A percentile compares a stretch with the other conserved stretches of the same genome.
Conservation (phyloP, 2,113 vertebrate genomes). For the Hiodon alosoides region DNA sequence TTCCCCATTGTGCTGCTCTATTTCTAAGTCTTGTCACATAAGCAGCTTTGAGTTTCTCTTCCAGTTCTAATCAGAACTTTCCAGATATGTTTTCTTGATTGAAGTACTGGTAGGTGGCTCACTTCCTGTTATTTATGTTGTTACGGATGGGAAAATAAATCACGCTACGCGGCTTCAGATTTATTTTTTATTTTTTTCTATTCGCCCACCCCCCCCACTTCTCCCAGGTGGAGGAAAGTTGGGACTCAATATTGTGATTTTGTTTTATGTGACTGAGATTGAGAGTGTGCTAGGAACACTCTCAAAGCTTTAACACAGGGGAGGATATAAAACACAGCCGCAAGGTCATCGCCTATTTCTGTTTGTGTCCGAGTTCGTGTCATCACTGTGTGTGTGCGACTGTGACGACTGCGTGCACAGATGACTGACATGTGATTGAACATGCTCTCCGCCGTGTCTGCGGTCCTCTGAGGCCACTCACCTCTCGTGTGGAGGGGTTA, state of each 20-base stretch:
- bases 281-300: slow-evolving; percentile 33
- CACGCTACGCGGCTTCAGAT: slow-evolving; percentile 40
- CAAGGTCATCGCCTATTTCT: slow-evolving; percentile 22
- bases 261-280: slow-evolving; percentile 48
- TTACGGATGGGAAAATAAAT: slow-evolving; percentile 52
- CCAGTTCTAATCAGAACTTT: slow-evolving; percentile 50
- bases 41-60: slow-evolving; percentile 42
- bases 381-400: neutral
- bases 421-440: slow-evolving; percentile 3
- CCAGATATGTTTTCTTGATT: slow-evolving; percentile 47
- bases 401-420: neutral
- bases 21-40: slow-evolving; percentile 45
- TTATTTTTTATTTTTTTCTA: slow-evolving; percentile 30
- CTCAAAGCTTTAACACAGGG: slow-evolving; percentile 22
- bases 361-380: neutral
- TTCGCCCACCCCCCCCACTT: slow-evolving; percentile 20
- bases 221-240: slow-evolving; percentile 33
- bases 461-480: neutral
- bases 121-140: slow-evolving; percentile 54
- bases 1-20: slow-evolving; percentile 13
- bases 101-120: slow-evolving; percentile 47
- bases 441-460: neutral
- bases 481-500: neutral
- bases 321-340: slow-evolving; percentile 28
- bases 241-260: slow-evolving; percentile 34